Percentiles rank a stretch among this genome's conserved stretches.
Evolutionary conservation across 2,797 vertebrate genomes (phyloP).

Genomic region (Limosa lapponica): DNA sequence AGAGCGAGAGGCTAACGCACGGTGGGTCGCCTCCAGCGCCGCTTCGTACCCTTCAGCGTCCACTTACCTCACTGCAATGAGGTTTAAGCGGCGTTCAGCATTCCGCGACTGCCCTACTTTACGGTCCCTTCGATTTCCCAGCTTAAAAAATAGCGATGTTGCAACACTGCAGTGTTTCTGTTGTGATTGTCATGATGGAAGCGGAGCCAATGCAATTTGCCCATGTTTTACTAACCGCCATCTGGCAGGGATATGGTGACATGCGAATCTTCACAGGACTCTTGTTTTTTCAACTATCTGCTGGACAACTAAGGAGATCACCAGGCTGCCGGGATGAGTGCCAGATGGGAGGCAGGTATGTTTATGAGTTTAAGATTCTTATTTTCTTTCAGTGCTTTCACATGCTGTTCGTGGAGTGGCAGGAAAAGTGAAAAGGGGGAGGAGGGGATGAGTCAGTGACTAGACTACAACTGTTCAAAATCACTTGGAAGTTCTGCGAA

Average conservation of each 20-base stretch:
- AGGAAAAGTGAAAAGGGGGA: conserved; percentile 66
- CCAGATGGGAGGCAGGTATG: conserved; percentile 84
- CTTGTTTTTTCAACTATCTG: conserved; percentile 81
- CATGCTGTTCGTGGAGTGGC: conserved; percentile 72
- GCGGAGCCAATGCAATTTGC: conserved; percentile 77
- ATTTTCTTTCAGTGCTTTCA: conserved; percentile 77
- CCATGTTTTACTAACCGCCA: conserved; percentile 80
- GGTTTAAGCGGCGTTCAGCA: conserved; percentile 7
- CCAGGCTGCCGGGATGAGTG: conserved; percentile 78
- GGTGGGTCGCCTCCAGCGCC: neutral
- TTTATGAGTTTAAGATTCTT: conserved; percentile 80
- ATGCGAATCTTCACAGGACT: conserved; percentile 82
- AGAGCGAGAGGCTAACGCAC: neutral
- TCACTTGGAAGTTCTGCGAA: conserved; percentile 48
- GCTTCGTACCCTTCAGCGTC: neutral
- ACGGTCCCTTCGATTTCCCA: conserved; percentile 13
- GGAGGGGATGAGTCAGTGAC: conserved; percentile 42
- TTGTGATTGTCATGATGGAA: conserved; percentile 76
- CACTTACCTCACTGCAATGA: neutral
- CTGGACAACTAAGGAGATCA: conserved; percentile 81
- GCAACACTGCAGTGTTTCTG: conserved; percentile 73
- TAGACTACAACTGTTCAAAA: conserved; percentile 55
- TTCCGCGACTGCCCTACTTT: conserved; percentile 48
- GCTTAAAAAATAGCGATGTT: conserved; percentile 51
- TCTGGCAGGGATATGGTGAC: conserved; percentile 80